phyloP scores from a whole-genome alignment of 1,140 invertebrate genomes.

The Onthophagus taurus region DNA sequence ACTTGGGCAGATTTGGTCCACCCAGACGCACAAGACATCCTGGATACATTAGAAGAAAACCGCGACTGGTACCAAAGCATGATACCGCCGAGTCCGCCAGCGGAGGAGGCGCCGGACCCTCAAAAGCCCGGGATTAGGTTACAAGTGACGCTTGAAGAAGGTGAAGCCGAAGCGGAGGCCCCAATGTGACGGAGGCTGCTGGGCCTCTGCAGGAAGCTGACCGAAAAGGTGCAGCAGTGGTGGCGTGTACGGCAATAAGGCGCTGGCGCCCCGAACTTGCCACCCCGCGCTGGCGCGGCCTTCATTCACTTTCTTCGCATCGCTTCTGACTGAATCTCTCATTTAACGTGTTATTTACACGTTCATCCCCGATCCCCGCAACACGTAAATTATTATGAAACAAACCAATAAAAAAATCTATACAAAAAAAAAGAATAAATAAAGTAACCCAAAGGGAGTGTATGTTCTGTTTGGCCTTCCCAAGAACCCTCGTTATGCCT shows the following conservation, averaged over 20 bases:
- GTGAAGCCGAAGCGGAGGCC: constrained; percentile 53
- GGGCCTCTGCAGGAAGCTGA: constrained; percentile 73
- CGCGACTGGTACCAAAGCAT: constrained; percentile 93
- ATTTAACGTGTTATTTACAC: too few species aligned
- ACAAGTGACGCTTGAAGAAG: constrained; percentile 79
- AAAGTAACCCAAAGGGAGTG: constrained; percentile 22
- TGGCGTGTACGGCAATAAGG: constrained; percentile 60
- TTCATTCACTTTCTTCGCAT: constrained; percentile 28
- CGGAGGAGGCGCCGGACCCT: constrained; percentile 35
- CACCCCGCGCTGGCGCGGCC: constrained; percentile 33
- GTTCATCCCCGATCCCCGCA: constrained; percentile 10
- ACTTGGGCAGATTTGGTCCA: constrained; percentile 99
- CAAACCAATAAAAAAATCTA: neutral
- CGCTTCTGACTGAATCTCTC: constrained; percentile 34
- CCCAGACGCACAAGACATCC: constrained; percentile 94
- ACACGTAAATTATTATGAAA: neutral
- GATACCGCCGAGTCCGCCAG: constrained; percentile 68
- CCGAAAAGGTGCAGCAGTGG: constrained; percentile 74
- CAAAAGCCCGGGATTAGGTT: constrained; percentile 31
- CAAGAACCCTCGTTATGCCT: constrained; percentile 29
- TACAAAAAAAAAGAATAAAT: constrained; percentile 6
- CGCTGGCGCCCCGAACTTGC: constrained; percentile 24
- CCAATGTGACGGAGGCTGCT: constrained; percentile 83
- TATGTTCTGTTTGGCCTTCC: constrained; percentile 21
- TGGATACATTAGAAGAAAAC: constrained; percentile 97